phyloP scores from a whole-genome alignment of 2,888 invertebrate species.

The Lepidocyrtoides sp. region DNA sequence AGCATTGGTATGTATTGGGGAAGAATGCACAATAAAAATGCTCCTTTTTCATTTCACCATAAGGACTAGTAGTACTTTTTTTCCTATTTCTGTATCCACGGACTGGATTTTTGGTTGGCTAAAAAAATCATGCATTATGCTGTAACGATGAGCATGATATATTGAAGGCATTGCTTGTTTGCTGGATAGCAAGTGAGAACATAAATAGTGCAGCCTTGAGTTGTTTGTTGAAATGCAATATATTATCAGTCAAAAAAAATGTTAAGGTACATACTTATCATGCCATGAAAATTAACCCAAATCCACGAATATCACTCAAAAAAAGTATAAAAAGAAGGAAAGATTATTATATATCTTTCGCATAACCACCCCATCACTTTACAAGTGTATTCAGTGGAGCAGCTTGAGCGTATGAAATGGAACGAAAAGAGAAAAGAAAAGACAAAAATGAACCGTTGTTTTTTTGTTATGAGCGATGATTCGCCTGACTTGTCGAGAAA shows the following conservation, averaged over 20 bases:
- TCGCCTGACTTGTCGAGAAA: too few relatives aligned
- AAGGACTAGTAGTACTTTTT: neutral
- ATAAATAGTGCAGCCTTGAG: neutral
- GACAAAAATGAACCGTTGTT: neutral
- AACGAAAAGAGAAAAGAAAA: neutral
- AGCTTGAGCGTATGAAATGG: neutral
- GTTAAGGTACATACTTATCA: too few relatives aligned
- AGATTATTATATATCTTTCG: slow-evolving; percentile 39
- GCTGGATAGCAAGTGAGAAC: neutral
- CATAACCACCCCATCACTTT: slow-evolving; percentile 14
- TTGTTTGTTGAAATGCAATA: neutral
- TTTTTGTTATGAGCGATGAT: neutral
- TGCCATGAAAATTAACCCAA: slow-evolving; percentile 70
- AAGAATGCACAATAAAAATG: neutral
- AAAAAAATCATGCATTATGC: slow-evolving; percentile 7
- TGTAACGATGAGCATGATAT: slow-evolving; percentile 12
- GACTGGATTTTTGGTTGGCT: neutral
- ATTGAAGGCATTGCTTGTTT: slow-evolving; percentile 23
- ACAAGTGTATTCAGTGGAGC: neutral
- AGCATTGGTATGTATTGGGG: neutral
- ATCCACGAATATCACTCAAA: slow-evolving; percentile 49
- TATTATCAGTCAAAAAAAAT: slow-evolving; percentile 11
- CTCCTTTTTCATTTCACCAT: neutral
- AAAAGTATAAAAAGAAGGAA: slow-evolving; percentile 34
- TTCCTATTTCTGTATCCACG: neutral